phyloP scores from a whole-genome alignment of 2,888 invertebrate genomes.

The Drosophila affinis region DNA sequence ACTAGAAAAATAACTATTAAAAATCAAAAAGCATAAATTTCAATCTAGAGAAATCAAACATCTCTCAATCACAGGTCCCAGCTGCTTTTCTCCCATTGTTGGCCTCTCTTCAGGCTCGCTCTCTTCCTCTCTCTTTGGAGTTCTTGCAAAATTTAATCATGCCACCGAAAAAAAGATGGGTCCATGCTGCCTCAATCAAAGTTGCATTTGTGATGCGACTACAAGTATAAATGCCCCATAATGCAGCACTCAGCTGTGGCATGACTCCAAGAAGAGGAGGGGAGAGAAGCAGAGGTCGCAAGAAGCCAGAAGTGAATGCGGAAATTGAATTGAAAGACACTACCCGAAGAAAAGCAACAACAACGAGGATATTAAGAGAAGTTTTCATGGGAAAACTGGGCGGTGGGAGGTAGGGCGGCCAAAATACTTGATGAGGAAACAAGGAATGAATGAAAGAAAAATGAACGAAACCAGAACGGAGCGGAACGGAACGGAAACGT shows the following conservation, averaged over 20 bases:
- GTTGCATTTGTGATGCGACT: neutral
- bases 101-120: too few relatives aligned
- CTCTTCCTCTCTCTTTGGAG: neutral
- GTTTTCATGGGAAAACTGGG: neutral
- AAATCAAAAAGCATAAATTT: neutral
- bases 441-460: slow-evolving; percentile 31
- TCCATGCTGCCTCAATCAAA: neutral
- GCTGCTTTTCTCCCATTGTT: too few relatives aligned
- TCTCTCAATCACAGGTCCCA: too few relatives aligned
- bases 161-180: neutral
- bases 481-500: slow-evolving; percentile 16
- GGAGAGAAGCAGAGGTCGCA: slow-evolving; percentile 9
- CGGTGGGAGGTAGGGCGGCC: neutral
- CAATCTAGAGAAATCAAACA: neutral
- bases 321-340: slow-evolving; percentile 68
- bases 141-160: neutral
- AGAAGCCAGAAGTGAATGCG: slow-evolving; percentile 50
- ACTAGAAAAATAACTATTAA: too few relatives aligned
- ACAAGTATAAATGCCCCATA: slow-evolving; percentile 1
- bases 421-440: slow-evolving; percentile 51
- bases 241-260: slow-evolving; percentile 1
- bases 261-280: neutral
- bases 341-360: slow-evolving; percentile 11
- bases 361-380: slow-evolving; percentile 3
- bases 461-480: slow-evolving; percentile 17